A percentile compares a stretch with the other conserved stretches of the same genome.
Conservation (phyloP, 2,113 vertebrate genomes). For the Oenanthe melanoleuca region DNA sequence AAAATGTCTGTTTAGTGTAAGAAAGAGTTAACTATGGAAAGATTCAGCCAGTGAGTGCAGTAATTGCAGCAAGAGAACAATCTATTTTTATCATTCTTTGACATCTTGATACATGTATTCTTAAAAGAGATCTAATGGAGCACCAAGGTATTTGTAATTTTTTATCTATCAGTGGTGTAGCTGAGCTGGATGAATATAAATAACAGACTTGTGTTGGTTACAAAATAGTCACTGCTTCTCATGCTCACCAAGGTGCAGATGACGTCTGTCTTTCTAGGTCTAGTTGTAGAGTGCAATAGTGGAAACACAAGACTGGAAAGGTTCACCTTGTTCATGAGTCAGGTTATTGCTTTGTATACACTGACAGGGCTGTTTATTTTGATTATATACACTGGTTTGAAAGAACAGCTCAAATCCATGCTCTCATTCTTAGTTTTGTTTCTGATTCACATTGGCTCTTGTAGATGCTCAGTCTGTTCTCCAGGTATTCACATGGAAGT, state of each 20-base stretch:
- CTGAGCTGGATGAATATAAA: neutral
- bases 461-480: neutral
- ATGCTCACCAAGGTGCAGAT: neutral
- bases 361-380: neutral
- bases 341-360: neutral
- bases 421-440: neutral
- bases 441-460: neutral
- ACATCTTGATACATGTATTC: neutral
- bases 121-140: neutral
- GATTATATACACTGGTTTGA: neutral
- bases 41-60: neutral
- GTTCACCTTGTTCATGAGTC: neutral
- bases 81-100: neutral
- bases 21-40: neutral
- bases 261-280: neutral
- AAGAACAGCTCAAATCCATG: neutral
- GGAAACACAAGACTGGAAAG: neutral
- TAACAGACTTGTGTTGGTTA: neutral
- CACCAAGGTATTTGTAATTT: neutral
- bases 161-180: neutral
- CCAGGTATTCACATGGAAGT: conserved; percentile 21
- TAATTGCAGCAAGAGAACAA: neutral
- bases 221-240: neutral
- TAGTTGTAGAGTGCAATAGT: neutral
- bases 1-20: neutral